These are phyloP conservation scores for Adelphocoris suturalis DNA, from an alignment of 2,888 invertebrate species.

Conservation along the genomic window DNA sequence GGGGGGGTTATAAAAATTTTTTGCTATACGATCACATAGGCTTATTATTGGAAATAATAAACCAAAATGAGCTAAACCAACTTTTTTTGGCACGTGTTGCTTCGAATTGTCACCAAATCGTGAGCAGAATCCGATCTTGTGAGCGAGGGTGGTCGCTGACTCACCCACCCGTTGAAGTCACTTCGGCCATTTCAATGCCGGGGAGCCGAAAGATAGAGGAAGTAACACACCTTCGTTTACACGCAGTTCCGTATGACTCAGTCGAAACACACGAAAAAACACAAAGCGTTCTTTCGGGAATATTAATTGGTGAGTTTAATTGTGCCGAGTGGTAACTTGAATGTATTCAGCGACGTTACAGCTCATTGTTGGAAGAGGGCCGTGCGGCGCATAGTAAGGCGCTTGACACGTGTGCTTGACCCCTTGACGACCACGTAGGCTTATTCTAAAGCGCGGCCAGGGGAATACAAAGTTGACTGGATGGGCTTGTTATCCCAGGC, in stretches of 20 bases:
- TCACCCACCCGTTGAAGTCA: constrained; percentile 12
- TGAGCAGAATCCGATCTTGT: not conserved
- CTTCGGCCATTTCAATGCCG: constrained; percentile 32
- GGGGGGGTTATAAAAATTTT: too few species aligned
- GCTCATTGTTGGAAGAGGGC: not conserved
- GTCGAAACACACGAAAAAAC: not conserved
- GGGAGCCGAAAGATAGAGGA: constrained; percentile 11
- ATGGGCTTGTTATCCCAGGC: not conserved
- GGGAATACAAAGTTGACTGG: constrained; percentile 1
- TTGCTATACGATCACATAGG: too few species aligned
- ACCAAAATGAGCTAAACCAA: not conserved
- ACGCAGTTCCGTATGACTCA: constrained; percentile 34
- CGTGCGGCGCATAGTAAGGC: constrained; percentile 5
- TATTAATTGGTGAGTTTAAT: constrained; percentile 4
- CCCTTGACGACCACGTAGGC: constrained; percentile 11
- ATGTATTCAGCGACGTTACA: constrained; percentile 1
- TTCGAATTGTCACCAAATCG: not conserved
- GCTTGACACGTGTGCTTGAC: constrained; percentile 34
- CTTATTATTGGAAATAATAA: too few species aligned
- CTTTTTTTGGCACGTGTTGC: not conserved
- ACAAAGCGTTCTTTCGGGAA: not conserved
- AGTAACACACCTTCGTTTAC: not conserved
- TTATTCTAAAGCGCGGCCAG: not conserved
- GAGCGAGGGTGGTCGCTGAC: constrained; percentile 16
- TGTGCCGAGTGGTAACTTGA: constrained; percentile 1